These are phyloP conservation scores for Drosophila chauvacae DNA, from an alignment of 1,140 invertebrate genomes.

Conservation along the genomic window DNA sequence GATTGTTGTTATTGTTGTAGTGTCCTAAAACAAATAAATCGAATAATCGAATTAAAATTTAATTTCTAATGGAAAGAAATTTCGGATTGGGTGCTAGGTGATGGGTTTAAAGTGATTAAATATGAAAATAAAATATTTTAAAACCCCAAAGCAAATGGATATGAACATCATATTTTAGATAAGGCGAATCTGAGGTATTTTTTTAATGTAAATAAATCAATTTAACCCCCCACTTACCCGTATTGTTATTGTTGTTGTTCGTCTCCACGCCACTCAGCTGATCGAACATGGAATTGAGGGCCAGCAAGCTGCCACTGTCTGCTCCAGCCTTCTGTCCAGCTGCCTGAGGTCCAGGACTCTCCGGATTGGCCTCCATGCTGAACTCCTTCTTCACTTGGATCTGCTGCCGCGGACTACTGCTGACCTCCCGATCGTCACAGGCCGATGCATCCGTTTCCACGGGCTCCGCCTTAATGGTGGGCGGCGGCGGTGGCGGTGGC, in stretches of 20 bases:
- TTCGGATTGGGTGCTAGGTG: fast-evolving
- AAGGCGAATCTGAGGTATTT: background rate
- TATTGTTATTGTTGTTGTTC: constrained; percentile 67
- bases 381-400: constrained; percentile 82
- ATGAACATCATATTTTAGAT: background rate
- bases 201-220: background rate
- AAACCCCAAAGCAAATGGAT: background rate
- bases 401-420: constrained; percentile 43
- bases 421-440: constrained; percentile 9
- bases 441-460: constrained; percentile 39
- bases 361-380: constrained; percentile 77
- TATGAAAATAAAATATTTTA: background rate
- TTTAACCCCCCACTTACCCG: constrained; percentile 26
- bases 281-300: constrained; percentile 95
- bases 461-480: constrained; percentile 70
- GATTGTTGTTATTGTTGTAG: constrained; percentile 68
- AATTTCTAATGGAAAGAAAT: too few relatives aligned
- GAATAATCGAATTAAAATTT: background rate
- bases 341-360: constrained; percentile 85
- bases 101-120: background rate
- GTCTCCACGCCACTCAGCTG: constrained; percentile 84
- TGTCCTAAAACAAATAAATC: constrained; percentile 31
- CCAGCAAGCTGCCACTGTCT: constrained; percentile 90
- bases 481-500: constrained; percentile 37
- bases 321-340: constrained; percentile 64